phyloP scores from a whole-genome alignment of 2,797 vertebrate species.

The Poecile montanus region DNA sequence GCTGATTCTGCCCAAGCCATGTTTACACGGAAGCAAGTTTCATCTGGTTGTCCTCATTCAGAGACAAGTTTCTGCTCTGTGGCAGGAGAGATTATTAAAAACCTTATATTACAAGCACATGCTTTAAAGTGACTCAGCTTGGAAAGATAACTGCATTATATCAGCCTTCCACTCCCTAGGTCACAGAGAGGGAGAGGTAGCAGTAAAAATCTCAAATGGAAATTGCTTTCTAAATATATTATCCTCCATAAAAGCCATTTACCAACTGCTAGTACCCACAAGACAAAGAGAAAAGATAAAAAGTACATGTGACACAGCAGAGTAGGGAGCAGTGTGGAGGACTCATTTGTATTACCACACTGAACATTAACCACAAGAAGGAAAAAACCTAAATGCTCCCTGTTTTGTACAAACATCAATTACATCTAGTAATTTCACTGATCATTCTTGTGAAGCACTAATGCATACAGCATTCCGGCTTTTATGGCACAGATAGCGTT shows the following conservation, averaged over 20 bases:
- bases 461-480: slow-evolving; percentile 19
- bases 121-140: slow-evolving; percentile 68
- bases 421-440: slow-evolving; percentile 71
- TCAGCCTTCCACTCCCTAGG: slow-evolving; percentile 59
- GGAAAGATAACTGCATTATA: slow-evolving; percentile 71
- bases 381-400: slow-evolving; percentile 70
- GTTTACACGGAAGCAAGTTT: slow-evolving; percentile 70
- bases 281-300: slow-evolving; percentile 65
- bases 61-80: slow-evolving; percentile 66
- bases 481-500: slow-evolving; percentile 32
- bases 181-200: slow-evolving; percentile 56
- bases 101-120: slow-evolving; percentile 62
- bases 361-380: slow-evolving; percentile 76
- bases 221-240: slow-evolving; percentile 75
- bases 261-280: slow-evolving; percentile 68
- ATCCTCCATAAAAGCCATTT: slow-evolving; percentile 70
- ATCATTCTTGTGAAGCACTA: slow-evolving; percentile 56
- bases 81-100: slow-evolving; percentile 76
- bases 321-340: not conserved
- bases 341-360: slow-evolving; percentile 73
- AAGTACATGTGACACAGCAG: not conserved
- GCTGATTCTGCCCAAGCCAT: slow-evolving; percentile 71
- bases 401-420: slow-evolving; percentile 76
- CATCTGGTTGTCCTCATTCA: slow-evolving; percentile 69
- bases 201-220: slow-evolving; percentile 67